Evolutionary conservation across 2,797 vertebrate species (phyloP).

Genomic region (Coluber constrictor): DNA sequence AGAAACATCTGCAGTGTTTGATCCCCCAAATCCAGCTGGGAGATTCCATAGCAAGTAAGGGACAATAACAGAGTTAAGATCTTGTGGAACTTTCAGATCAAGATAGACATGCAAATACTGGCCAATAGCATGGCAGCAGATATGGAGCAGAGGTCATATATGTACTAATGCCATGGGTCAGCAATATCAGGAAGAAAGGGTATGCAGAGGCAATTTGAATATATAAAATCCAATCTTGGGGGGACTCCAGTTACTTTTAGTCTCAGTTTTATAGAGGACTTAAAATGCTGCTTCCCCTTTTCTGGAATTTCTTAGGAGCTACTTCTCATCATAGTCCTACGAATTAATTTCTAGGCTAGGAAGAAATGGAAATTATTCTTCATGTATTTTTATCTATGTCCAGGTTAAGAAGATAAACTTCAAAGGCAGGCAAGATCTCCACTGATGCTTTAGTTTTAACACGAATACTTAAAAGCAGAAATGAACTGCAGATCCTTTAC

Average conservation of each 20-base stretch:
- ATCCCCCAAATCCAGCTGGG: background rate
- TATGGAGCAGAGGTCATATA: background rate
- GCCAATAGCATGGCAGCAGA: background rate
- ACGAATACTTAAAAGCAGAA: slow-evolving; percentile 29
- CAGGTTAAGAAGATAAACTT: background rate
- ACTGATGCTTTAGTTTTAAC: slow-evolving; percentile 22
- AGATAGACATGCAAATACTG: background rate
- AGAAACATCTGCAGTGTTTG: background rate
- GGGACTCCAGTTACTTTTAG: background rate
- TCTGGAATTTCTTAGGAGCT: background rate
- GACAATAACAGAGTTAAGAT: background rate
- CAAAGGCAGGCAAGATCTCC: slow-evolving; percentile 20
- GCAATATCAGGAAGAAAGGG: background rate
- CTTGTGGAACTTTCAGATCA: background rate
- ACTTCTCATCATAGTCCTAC: background rate
- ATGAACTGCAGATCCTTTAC: slow-evolving; percentile 49
- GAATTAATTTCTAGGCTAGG: background rate
- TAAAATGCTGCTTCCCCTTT: background rate
- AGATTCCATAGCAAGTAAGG: background rate
- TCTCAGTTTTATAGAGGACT: background rate
- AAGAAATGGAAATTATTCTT: slow-evolving; percentile 10
- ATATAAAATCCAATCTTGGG: background rate
- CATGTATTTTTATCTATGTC: background rate
- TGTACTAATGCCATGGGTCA: background rate
- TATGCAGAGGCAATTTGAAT: background rate